A percentile compares a stretch with the other conserved stretches of the same genome.
Evolutionary conservation across 2,888 invertebrate species (phyloP).

Genomic region (Patella ulyssiponensis): DNA sequence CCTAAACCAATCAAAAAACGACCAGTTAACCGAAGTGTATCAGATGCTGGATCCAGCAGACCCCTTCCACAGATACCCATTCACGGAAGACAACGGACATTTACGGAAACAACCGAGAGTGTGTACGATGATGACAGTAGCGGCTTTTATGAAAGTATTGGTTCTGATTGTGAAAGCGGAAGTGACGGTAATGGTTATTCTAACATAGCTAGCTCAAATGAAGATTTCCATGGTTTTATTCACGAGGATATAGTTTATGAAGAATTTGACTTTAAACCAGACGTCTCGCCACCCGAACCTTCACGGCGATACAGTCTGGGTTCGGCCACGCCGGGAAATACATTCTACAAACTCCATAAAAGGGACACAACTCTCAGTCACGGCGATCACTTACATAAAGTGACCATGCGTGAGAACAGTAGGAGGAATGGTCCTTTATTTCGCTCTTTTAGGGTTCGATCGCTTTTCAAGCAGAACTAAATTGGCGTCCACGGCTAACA

Average conservation of each 20-base stretch:
- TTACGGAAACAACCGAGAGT: neutral
- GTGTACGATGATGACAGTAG: neutral
- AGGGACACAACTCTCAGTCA: conserved; percentile 5
- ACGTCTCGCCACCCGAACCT: neutral
- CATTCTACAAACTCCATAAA: neutral
- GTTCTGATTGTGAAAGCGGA: neutral
- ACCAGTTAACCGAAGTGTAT: neutral
- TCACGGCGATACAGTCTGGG: neutral
- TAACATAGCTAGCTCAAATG: neutral
- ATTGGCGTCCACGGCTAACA: too few relatives aligned
- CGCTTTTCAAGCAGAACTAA: neutral
- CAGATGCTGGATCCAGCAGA: neutral
- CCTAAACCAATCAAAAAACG: neutral
- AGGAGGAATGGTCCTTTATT: neutral
- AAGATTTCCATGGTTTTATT: neutral
- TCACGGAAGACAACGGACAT: neutral
- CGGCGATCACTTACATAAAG: neutral
- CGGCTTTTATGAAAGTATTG: neutral
- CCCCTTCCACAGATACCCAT: neutral
- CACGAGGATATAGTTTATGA: neutral
- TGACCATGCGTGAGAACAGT: neutral
- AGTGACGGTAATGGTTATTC: neutral
- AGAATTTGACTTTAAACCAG: neutral
- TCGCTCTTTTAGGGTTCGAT: neutral
- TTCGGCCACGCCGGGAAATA: neutral